Percentiles rank a stretch among this genome's conserved stretches.
Evolutionary conservation across 2,888 invertebrate species (phyloP).

Genomic region (Parelbella ahira): DNA sequence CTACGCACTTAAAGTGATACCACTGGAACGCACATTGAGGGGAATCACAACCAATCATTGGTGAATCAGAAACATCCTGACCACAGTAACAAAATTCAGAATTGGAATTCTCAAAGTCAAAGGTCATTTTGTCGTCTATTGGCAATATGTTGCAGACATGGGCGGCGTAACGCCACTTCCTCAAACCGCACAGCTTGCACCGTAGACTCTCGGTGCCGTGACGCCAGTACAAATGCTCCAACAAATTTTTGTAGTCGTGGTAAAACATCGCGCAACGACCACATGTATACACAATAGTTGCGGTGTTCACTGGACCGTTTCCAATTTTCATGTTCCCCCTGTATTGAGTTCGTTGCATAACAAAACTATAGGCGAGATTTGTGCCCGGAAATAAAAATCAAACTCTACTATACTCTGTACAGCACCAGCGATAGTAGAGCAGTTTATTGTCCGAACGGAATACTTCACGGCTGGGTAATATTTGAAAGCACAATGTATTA

Average conservation of each 20-base stretch:
- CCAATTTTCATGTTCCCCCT: constrained; percentile 38
- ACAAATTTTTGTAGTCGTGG: constrained; percentile 47
- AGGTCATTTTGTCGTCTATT: constrained; percentile 36
- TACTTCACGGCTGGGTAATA: constrained; percentile 3
- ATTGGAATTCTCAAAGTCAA: constrained; percentile 34
- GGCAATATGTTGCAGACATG: constrained; percentile 57
- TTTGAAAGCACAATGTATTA: constrained; percentile 1
- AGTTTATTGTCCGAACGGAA: constrained; percentile 11
- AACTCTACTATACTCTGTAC: constrained; percentile 20
- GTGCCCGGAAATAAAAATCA: constrained; percentile 19
- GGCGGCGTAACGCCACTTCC: constrained; percentile 50
- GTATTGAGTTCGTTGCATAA: constrained; percentile 30
- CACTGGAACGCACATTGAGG: constrained; percentile 47
- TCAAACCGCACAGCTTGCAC: constrained; percentile 48
- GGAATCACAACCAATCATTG: constrained; percentile 62
- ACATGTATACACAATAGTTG: constrained; percentile 40
- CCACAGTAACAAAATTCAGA: constrained; percentile 53
- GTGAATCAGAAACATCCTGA: constrained; percentile 39
- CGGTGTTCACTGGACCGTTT: constrained; percentile 33
- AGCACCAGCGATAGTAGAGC: neutral
- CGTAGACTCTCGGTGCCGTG: constrained; percentile 57
- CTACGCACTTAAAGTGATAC: constrained; percentile 60
- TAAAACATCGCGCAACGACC: constrained; percentile 49
- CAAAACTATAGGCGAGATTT: constrained; percentile 20
- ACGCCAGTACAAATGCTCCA: constrained; percentile 61